A percentile compares a stretch with the other conserved stretches of the same genome.
These are phyloP conservation scores for Silvanus unidentatus DNA, from an alignment of 2,888 invertebrate species.

Conservation along the genomic window DNA sequence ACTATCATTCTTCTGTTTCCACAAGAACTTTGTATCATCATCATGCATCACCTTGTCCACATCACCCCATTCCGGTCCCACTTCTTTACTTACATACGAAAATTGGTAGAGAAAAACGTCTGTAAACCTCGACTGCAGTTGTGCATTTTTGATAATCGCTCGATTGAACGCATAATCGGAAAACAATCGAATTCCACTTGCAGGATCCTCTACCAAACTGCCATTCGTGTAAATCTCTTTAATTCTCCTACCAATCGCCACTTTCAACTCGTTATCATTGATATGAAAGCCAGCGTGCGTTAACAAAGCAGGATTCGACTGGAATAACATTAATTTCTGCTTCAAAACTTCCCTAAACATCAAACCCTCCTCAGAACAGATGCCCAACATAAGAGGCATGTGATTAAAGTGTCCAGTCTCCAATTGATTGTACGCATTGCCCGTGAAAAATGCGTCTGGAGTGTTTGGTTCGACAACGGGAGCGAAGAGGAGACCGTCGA, in stretches of 20 bases:
- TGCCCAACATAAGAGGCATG: background rate
- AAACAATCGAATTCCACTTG: constrained; percentile 12
- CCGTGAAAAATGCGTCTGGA: too few species aligned
- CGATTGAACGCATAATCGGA: background rate
- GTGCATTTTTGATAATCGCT: constrained; percentile 9
- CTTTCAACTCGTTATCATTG: constrained; percentile 9
- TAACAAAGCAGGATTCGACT: background rate
- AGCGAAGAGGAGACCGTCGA: too few species aligned
- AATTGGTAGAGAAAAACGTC: too few species aligned
- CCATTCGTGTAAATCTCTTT: constrained; percentile 19
- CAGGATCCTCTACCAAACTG: constrained; percentile 13
- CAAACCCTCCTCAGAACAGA: too few species aligned
- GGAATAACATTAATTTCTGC: background rate
- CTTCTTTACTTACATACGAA: too few species aligned
- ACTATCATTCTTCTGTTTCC: too few species aligned
- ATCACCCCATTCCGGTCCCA: too few species aligned
- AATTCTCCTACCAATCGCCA: constrained; percentile 15
- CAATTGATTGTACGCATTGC: too few species aligned
- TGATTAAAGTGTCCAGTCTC: too few species aligned
- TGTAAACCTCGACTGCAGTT: constrained; percentile 13
- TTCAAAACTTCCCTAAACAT: background rate
- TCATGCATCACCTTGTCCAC: constrained; percentile 21
- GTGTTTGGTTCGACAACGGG: too few species aligned
- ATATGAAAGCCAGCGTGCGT: constrained; percentile 17
- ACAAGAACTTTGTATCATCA: constrained; percentile 21